These are phyloP conservation scores for Harpalus rubripes DNA, from an alignment of 2,888 invertebrate genomes.

Conservation along the genomic window DNA sequence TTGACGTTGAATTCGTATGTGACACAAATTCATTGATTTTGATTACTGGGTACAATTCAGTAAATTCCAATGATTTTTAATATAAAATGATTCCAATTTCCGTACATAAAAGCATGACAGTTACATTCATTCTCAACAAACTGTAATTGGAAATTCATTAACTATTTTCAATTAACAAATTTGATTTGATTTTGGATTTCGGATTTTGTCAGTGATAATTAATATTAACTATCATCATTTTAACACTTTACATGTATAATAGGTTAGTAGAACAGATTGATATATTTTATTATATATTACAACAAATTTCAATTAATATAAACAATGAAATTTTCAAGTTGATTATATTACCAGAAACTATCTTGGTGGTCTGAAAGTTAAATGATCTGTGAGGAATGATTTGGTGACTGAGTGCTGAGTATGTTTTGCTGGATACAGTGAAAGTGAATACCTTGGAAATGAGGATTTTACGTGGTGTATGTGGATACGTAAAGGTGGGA, in stretches of 20 bases:
- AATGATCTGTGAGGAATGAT: too few relatives aligned
- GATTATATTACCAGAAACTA: background rate
- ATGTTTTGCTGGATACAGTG: too few relatives aligned
- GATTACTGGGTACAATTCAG: too few relatives aligned
- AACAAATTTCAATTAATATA: background rate
- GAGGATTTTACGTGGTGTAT: too few relatives aligned
- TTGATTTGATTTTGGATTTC: background rate
- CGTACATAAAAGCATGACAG: background rate
- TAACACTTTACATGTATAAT: background rate
- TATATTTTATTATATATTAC: background rate
- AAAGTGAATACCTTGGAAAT: too few relatives aligned
- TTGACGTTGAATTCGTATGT: too few relatives aligned
- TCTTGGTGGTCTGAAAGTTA: too few relatives aligned
- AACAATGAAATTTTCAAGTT: background rate
- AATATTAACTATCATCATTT: background rate
- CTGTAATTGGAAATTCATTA: background rate
- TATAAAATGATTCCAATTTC: background rate
- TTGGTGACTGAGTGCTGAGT: too few relatives aligned
- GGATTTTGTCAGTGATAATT: background rate
- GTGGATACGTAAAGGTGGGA: too few relatives aligned
- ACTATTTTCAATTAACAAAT: constrained; percentile 5
- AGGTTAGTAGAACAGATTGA: background rate
- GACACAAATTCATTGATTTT: too few relatives aligned
- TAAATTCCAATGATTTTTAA: too few relatives aligned
- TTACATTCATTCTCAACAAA: background rate